Base-by-base conservation (phyloP, 64 coral and sea anemone genomes). In the Dendrophyllia cribrosa region DNA sequence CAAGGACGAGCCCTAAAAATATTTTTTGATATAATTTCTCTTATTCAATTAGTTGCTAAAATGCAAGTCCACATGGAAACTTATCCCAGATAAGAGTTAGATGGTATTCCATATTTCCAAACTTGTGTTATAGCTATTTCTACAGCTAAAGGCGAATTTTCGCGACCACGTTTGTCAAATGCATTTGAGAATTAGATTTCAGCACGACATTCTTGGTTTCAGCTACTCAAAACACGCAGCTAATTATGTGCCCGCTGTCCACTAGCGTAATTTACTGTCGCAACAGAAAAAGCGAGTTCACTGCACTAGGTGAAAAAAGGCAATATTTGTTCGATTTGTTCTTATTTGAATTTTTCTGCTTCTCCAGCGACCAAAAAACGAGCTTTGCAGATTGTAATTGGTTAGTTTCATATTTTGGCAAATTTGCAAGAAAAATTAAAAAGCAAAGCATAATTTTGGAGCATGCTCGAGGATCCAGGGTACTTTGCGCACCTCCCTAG, bases 81-180 rank as follows among this genome's bases (percentile, higher is more conserved):
- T 73, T 73, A 47, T 46, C 70, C 70, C 24, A 73, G 70, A 73
- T 73, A 73, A 73, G 43, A 73, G 70, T 73, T 73, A 73, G 12
- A 73, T 3, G 70, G 34, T 73, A 73, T 73, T 73, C 70, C 47
- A 48, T 73, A 45, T 73, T 73, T 73, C 70, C 70, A 73, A 73
- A 73, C 70, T 73, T 73, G 70, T 73, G 70, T 73, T 73, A 73
- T 46, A 73, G 43, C 70, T 46, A 46, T 73, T 73, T 73, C 70
- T 73, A 73, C 70, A 73, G 70, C 26, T 73, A 73, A 73, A 73
- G 43, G 70, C 70, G 70, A 73, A 73, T 73, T 73, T 73, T 44
- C 70, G 26, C 2, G 70, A 46, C 70, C 70, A 34, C 34, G 52
- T 56, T 56, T 56, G 52, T 56, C 52, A 73, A 73, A 73, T 73